Conservation (phyloP, 2,113 vertebrate genomes). For the Notarius lentiginosus region DNA sequence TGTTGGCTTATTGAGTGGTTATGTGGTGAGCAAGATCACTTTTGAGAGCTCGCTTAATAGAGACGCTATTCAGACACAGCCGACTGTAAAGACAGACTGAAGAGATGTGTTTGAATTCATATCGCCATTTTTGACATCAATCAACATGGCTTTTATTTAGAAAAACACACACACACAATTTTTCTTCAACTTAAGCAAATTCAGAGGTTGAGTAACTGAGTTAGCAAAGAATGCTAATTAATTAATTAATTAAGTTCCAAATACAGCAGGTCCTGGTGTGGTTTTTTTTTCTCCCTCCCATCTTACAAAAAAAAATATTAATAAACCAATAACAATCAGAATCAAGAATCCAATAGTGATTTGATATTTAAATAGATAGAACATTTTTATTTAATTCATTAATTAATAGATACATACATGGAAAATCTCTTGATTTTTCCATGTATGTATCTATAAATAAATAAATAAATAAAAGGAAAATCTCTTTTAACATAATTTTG, state of each 20-base stretch:
- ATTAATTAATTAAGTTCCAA: no score
- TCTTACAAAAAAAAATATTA: no score
- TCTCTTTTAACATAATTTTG: not conserved
- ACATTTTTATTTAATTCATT: no score
- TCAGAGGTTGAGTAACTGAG: not conserved
- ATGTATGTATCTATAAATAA: no score
- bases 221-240: not conserved
- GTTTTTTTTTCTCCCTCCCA: no score
- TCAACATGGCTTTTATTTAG: not conserved
- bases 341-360: no score
- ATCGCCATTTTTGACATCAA: not conserved
- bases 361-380: no score
- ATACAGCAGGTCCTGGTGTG: no score
- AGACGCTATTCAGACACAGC: not conserved
- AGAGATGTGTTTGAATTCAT: not conserved
- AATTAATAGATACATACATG: not conserved
- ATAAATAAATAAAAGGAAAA: no score
- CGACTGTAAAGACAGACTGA: not conserved
- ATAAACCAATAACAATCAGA: no score
- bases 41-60: slow-evolving; percentile 11
- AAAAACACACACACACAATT: not conserved
- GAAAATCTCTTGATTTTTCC: not conserved
- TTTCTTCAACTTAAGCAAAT: not conserved
- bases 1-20: slow-evolving; percentile 11
- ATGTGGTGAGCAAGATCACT: slow-evolving; percentile 13